Evolutionary conservation across 1,140 invertebrate genomes (phyloP).

Genomic region (Zaprionus gabonicus): DNA sequence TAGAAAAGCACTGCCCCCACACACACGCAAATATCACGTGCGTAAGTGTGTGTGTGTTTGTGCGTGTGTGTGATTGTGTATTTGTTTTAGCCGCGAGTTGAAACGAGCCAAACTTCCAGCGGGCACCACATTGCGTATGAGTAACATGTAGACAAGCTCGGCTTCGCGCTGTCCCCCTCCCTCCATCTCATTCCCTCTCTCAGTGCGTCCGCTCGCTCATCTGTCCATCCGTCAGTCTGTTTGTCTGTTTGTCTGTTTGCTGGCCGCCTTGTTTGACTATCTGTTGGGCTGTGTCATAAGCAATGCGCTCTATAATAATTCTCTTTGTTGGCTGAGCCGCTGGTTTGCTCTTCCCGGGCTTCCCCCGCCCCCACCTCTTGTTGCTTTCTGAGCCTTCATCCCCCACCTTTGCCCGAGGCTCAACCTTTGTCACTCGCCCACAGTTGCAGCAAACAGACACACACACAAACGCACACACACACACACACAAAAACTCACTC

Average conservation of each 20-base stretch:
- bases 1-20: conserved; percentile 63
- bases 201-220: neutral
- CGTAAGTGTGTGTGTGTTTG: conserved; percentile 1
- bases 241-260: conserved; percentile 36
- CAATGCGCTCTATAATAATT: conserved; percentile 65
- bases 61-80: conserved; percentile 42
- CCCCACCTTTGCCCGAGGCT: conserved; percentile 1
- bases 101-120: conserved; percentile 51
- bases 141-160: conserved; percentile 42
- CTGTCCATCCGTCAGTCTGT: conserved; percentile 1
- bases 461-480: conserved; percentile 5
- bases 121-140: conserved; percentile 55
- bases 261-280: conserved; percentile 42
- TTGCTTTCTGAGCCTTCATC: conserved; percentile 40
- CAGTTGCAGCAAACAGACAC: conserved; percentile 13
- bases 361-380: conserved; percentile 37
- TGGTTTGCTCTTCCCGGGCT: neutral
- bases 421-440: conserved; percentile 47
- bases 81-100: conserved; percentile 70
- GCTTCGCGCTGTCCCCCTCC: neutral
- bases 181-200: neutral
- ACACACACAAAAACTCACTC: conserved; percentile 53
- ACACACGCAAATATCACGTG: conserved; percentile 8
- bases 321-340: conserved; percentile 66
- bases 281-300: conserved; percentile 59